phyloP scores from a whole-genome alignment of 2,797 vertebrate genomes.

The Basileuterus tristriatus region DNA sequence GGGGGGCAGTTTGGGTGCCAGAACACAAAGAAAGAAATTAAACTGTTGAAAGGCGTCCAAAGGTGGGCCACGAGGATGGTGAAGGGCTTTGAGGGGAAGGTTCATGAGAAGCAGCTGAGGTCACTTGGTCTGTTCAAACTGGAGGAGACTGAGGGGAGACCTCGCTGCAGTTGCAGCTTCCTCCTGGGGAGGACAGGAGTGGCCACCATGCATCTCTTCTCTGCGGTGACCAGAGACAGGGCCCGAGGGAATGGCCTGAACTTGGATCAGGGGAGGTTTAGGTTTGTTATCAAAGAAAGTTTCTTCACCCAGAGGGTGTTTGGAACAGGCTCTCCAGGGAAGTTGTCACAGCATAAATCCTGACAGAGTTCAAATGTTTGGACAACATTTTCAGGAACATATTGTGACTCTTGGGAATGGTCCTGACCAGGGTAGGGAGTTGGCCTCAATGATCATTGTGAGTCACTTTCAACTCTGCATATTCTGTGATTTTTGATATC shows the following conservation, averaged over 20 bases:
- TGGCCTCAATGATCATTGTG: not conserved
- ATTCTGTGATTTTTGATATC: not conserved
- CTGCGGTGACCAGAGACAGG: no score
- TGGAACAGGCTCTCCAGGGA: not conserved
- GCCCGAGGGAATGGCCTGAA: not conserved
- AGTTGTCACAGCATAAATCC: not conserved
- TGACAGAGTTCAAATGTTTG: not conserved
- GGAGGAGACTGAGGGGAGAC: not conserved
- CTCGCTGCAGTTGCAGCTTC: accelerated
- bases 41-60: accelerated
- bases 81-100: not conserved
- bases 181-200: no score
- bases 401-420: not conserved
- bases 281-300: not conserved
- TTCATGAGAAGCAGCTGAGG: accelerated
- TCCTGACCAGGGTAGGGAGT: not conserved
- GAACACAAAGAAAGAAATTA: not conserved
- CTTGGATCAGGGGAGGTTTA: not conserved
- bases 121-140: not conserved
- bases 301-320: not conserved
- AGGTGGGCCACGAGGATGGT: accelerated
- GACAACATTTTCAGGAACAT: not conserved
- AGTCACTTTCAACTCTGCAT: not conserved
- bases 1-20: accelerated
- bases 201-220: not conserved